Base-by-base conservation (phyloP, 2,888 invertebrate genomes). In the Synergus umbraculus region DNA sequence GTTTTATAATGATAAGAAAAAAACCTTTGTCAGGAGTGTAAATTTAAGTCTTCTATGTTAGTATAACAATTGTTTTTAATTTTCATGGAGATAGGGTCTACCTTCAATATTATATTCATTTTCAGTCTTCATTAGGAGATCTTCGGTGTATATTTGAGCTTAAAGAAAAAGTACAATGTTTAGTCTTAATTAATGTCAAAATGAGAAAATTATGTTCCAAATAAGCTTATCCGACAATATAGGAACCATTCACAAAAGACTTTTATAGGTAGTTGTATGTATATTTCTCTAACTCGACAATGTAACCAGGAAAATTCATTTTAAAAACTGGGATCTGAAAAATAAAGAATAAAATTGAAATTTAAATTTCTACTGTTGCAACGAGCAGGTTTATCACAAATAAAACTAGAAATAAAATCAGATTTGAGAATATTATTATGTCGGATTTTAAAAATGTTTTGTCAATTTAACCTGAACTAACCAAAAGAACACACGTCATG, bases 81-180 rank as follows among this genome's bases (percentile, higher is more conserved):
- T 10, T 29, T 1, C 13, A 63, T 29, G 12, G 12, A 63, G 8
- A 29, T 63, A 29, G 22, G 7, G 22, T 63, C 63, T 63, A 63
- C 63, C 63, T 63, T 63, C 13, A 22, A 29, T 63, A 63, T 22
- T 63, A 63, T 13, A 22, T 63, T 63, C 63, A 63, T 63, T 63
- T 63, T 63, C 22, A 22, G 63, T 63, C 63, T 22, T 63, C 63
- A 63, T 63, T 63, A 63, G 22, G 60, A 22, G 29, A 22, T 63
- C 63, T 63, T 63, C 63, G 18, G 29, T 5, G 29, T 63, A 22
- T 63, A 29, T 22, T 29, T 63, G 63, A 29, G 63, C 63, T 63
- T 63, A 4, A 63, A 63, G 29, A 22, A 63, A 13, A 63, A 58
- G 18, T 18, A 58, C 18, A 9, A 58, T 58, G n/a, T 58, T 58